Conservation (phyloP, 2,113 vertebrate genomes). For the Pandion haliaetus region DNA sequence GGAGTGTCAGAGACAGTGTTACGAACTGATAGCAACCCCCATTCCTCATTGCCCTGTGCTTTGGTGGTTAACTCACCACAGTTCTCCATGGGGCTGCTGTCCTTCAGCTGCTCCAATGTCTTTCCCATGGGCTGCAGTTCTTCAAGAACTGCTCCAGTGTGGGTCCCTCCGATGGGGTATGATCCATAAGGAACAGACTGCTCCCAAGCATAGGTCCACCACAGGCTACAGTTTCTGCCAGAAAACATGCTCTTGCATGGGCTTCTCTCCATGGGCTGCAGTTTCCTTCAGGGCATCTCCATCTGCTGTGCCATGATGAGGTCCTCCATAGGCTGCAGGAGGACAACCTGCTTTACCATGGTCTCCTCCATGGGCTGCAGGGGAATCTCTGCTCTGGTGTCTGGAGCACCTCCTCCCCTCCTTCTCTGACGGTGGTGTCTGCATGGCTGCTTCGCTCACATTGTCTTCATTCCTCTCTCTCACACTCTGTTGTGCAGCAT, state of each 20-base stretch:
- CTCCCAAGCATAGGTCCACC: background rate
- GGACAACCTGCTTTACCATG: background rate
- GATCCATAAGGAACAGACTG: background rate
- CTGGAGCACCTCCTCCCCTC: background rate
- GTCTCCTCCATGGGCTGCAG: too few species aligned
- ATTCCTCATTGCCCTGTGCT: background rate
- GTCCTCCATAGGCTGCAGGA: background rate
- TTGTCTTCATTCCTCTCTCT: background rate
- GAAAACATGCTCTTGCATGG: background rate
- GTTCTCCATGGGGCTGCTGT: background rate
- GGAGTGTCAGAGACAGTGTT: background rate
- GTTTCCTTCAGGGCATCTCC: background rate
- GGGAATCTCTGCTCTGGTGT: background rate
- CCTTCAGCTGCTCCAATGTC: background rate
- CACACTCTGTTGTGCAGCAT: background rate
- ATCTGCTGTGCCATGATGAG: background rate
- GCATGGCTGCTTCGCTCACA: background rate
- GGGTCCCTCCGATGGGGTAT: background rate
- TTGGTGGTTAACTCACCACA: background rate
- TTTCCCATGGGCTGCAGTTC: background rate
- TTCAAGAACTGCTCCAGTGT: background rate
- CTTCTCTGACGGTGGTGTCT: background rate
- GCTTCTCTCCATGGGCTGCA: background rate
- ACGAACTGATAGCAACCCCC: background rate
- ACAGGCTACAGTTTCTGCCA: background rate